Evolutionary conservation across 2,888 invertebrate species (phyloP), one percentile per base, ranked within the genome.

Genomic region (Microplitis manilae): DNA sequence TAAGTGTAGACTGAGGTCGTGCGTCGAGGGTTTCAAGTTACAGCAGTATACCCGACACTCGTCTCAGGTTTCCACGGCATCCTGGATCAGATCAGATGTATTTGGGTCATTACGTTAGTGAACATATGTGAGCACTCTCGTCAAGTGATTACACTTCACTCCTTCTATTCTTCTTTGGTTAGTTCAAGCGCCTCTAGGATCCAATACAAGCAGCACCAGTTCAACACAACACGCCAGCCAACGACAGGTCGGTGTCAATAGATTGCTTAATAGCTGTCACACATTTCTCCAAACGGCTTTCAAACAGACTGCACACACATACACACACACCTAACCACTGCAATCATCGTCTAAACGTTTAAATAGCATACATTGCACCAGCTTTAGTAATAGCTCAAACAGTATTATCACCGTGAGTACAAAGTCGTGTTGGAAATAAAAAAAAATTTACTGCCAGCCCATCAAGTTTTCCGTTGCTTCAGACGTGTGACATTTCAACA

Each of bases 21-120:
- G 61, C 71, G 71, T 61, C 59, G 30, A 38, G 6, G 62, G 62
- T 72, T n/a, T 72, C 71, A 62, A 61, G 13, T 72, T 72, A 61
- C 71, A 72, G 38, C 71, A 72, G 38, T 61, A 72, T 39, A 72
- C 71, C 71, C 71, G 71, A 72, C 62, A 75, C 67, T 61, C 68
- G 68, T 67, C 60, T 75, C 74, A 40, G 61, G 61, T 75, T 75
- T 68, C 74, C 39, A 61, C 39, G 40, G 15, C 38, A 30, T 62
- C 39, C 69, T 75, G 69, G 62, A 75, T 76, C 67, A 30, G 17
- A 60, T 72, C 50, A 13, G 50, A 50, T 50, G 75, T 76, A 75
- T 75, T 70, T 70, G 59, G 75, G 75, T 70, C 75, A 75, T 17
- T 50, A 39, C 65, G 64, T 65, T 39, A 65, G 65, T 15, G 41